Percentiles rank a stretch among this genome's conserved stretches.
phyloP scores from a whole-genome alignment of 2,888 invertebrate genomes.

The Lordiphosa fenestrarum region DNA sequence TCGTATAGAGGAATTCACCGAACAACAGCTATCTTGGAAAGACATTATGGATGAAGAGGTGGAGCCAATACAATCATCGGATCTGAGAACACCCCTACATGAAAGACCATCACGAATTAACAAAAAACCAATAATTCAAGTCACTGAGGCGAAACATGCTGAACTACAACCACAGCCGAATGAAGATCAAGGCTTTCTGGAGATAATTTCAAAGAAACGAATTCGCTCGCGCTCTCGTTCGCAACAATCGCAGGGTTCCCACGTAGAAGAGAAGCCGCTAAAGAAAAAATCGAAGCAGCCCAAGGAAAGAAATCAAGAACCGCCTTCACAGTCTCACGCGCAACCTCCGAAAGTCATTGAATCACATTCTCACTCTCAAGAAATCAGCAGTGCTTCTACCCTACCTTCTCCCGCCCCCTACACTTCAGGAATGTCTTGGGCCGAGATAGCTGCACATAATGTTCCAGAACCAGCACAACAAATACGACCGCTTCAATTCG shows the following conservation, averaged over 20 bases:
- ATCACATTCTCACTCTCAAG: neutral
- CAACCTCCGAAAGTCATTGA: conserved; percentile 4
- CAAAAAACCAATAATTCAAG: conserved; percentile 64
- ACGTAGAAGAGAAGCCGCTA: conserved; percentile 78
- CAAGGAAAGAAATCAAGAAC: conserved; percentile 25
- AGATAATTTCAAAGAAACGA: conserved; percentile 81
- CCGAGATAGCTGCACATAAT: conserved; percentile 72
- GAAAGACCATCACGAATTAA: conserved; percentile 59
- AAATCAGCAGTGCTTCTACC: neutral
- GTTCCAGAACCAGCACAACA: conserved; percentile 72
- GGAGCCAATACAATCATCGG: conserved; percentile 34
- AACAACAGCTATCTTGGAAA: conserved; percentile 58
- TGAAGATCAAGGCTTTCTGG: conserved; percentile 81
- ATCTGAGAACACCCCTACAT: conserved; percentile 5
- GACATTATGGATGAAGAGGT: conserved; percentile 70
- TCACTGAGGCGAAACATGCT: conserved; percentile 50
- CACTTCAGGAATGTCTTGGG: conserved; percentile 71
- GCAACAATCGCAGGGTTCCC: conserved; percentile 72
- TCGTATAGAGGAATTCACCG: conserved; percentile 22
- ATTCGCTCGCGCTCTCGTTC: conserved; percentile 82
- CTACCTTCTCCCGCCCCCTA: conserved; percentile 10
- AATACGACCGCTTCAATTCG: conserved; percentile 56
- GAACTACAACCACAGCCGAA: conserved; percentile 20
- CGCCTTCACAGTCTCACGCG: conserved; percentile 3
- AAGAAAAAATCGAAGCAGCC: conserved; percentile 77